Conservation (phyloP, 1,140 invertebrate genomes). For the Protaetia brevitarsis region DNA sequence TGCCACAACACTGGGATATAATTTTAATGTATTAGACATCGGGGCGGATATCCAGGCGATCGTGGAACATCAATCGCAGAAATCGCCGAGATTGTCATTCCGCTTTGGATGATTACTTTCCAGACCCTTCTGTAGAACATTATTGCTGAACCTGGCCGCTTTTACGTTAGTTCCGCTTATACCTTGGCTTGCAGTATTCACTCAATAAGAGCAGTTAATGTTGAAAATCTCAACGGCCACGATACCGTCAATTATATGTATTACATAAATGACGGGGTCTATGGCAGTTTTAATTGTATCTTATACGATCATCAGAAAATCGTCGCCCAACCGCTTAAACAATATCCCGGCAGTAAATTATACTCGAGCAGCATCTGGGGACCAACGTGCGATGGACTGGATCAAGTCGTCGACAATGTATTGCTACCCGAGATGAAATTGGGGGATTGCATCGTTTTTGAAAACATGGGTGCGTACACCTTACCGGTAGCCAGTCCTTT, state of each 20-base stretch:
- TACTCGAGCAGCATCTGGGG: constrained; percentile 76
- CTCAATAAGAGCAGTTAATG: constrained; percentile 68
- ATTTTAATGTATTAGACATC: constrained; percentile 74
- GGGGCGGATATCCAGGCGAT: constrained; percentile 86
- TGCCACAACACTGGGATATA: constrained; percentile 65
- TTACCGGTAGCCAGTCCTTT: constrained; percentile 83
- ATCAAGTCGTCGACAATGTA: constrained; percentile 72
- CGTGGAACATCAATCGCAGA: constrained; percentile 63
- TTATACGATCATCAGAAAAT: constrained; percentile 90
- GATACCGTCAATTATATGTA: constrained; percentile 69
- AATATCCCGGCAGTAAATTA: constrained; percentile 30
- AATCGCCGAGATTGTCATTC: constrained; percentile 69
- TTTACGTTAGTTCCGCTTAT: constrained; percentile 90
- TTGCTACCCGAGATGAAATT: constrained; percentile 71
- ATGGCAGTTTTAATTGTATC: constrained; percentile 97
- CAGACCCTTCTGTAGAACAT: constrained; percentile 70
- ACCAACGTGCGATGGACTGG: constrained; percentile 91
- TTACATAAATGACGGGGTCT: constrained; percentile 97
- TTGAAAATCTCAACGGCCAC: constrained; percentile 49
- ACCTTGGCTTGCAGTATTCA: constrained; percentile 86
- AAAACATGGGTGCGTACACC: constrained; percentile 94
- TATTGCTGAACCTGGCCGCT: constrained; percentile 96
- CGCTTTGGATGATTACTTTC: constrained; percentile 82
- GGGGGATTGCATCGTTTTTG: constrained; percentile 84
- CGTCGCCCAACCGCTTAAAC: constrained; percentile 61